Evolutionary conservation across 2,113 vertebrate genomes (phyloP).

Genomic region (Macheiramphus alcinus): DNA sequence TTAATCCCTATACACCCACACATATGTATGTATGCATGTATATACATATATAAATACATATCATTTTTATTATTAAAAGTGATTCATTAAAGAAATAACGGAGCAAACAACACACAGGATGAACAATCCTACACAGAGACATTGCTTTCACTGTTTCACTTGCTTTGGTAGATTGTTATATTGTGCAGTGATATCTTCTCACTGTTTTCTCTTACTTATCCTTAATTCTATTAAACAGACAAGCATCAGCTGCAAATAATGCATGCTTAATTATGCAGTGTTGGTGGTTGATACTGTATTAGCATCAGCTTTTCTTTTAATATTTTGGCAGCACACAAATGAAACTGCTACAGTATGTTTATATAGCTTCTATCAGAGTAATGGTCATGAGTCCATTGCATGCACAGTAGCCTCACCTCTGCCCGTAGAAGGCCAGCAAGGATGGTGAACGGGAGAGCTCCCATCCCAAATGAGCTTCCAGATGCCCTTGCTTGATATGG

Average conservation of each 20-base stretch:
- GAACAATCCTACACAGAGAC: background rate
- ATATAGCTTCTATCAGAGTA: background rate
- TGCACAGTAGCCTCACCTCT: background rate
- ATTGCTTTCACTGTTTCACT: background rate
- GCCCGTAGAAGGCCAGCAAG: background rate
- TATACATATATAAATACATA: background rate
- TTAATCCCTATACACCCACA: background rate
- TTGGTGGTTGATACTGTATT: slow-evolving; percentile 45
- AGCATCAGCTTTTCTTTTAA: slow-evolving; percentile 53
- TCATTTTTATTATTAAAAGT: background rate
- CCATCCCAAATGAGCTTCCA: slow-evolving; percentile 10
- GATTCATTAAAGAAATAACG: background rate
- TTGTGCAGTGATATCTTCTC: background rate
- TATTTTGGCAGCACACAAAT: slow-evolving; percentile 48
- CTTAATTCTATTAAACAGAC: slow-evolving; percentile 55
- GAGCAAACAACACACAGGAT: background rate
- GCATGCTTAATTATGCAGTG: slow-evolving; percentile 46
- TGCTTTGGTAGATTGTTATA: background rate
- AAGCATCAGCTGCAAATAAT: slow-evolving; percentile 55
- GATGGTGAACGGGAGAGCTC: background rate
- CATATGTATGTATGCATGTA: too few species aligned
- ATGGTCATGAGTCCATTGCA: background rate
- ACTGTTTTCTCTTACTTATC: slow-evolving; percentile 37
- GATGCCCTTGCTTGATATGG: background rate
- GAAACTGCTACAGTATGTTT: background rate